A percentile compares a stretch with the other conserved stretches of the same genome.
phyloP scores from a whole-genome alignment of 30 jellyfish, hydroid and myxozoan genomes.

The Hydra vulgaris region DNA sequence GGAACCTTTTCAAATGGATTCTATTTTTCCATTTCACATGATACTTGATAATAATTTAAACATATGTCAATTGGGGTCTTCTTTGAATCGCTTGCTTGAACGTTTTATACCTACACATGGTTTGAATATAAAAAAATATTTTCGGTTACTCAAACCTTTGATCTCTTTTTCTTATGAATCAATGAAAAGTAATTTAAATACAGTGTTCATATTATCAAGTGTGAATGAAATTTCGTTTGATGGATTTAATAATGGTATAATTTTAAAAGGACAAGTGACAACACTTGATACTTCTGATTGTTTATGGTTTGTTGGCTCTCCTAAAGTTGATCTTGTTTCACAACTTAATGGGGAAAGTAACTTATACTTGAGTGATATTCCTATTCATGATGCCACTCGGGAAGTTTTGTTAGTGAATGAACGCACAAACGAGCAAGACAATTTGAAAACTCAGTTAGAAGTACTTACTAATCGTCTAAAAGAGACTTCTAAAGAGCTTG shows the following conservation, averaged over 20 bases:
- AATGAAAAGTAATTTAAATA: constrained; percentile 16
- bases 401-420: constrained; percentile 36
- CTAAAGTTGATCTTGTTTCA: constrained; percentile 27
- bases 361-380: constrained; percentile 37
- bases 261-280: constrained; percentile 31
- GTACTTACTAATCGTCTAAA: constrained; percentile 33
- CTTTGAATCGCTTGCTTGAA: constrained; percentile 28
- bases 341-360: constrained; percentile 33
- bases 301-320: constrained; percentile 43
- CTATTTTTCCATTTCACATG: constrained; percentile 28
- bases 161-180: constrained; percentile 12
- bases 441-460: constrained; percentile 26
- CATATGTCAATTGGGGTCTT: constrained; percentile 16
- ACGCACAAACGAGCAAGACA: constrained; percentile 28
- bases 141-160: constrained; percentile 15
- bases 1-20: constrained; percentile 29
- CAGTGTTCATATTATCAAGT: constrained; percentile 22
- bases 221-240: not conserved
- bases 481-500: constrained; percentile 40
- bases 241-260: constrained; percentile 6
- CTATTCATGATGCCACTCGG: constrained; percentile 45
- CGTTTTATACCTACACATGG: constrained; percentile 24
- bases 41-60: constrained; percentile 10
- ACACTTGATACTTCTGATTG: constrained; percentile 11
- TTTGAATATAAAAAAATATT: constrained; percentile 1